Percentiles rank a stretch among this genome's conserved stretches.
These are phyloP conservation scores for Adela reaumurella DNA, from an alignment of 2,888 invertebrate species.

Conservation along the genomic window DNA sequence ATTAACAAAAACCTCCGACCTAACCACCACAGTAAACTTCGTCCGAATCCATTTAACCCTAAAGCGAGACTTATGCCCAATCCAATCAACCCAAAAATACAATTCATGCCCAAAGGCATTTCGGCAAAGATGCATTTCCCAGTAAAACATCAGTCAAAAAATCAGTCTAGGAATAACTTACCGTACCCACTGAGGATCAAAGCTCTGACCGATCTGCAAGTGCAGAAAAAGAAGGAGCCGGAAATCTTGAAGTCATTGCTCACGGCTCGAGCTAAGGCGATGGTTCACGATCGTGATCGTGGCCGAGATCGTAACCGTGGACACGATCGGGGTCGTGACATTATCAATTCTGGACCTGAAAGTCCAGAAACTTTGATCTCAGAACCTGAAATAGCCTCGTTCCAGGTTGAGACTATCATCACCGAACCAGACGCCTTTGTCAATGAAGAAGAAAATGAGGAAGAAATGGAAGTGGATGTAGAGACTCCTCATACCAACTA, in stretches of 20 bases:
- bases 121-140: conserved; percentile 35
- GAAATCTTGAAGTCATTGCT: conserved; percentile 49
- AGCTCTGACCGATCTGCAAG: conserved; percentile 50
- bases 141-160: conserved; percentile 36
- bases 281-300: conserved; percentile 40
- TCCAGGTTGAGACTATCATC: conserved; percentile 48
- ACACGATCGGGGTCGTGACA: conserved; percentile 28
- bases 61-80: conserved; percentile 50
- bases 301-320: no score
- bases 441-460: conserved; percentile 23
- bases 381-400: conserved; percentile 49
- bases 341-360: conserved; percentile 46
- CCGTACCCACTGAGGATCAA: conserved; percentile 49
- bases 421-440: conserved; percentile 41
- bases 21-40: conserved; percentile 31
- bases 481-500: conserved; percentile 33
- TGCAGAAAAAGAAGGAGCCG: conserved; percentile 42
- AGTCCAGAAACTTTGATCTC: conserved; percentile 51
- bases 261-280: conserved; percentile 42
- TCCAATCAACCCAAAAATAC: conserved; percentile 44
- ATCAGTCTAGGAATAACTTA: conserved; percentile 25
- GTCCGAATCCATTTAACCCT: conserved; percentile 49
- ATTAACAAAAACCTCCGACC: conserved; percentile 27
- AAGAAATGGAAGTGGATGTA: conserved; percentile 23
- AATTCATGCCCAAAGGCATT: conserved; percentile 27